Evolutionary conservation across 2,113 vertebrate genomes (phyloP), one percentile per base, ranked within the genome.

Genomic region (Agelaius tricolor): DNA sequence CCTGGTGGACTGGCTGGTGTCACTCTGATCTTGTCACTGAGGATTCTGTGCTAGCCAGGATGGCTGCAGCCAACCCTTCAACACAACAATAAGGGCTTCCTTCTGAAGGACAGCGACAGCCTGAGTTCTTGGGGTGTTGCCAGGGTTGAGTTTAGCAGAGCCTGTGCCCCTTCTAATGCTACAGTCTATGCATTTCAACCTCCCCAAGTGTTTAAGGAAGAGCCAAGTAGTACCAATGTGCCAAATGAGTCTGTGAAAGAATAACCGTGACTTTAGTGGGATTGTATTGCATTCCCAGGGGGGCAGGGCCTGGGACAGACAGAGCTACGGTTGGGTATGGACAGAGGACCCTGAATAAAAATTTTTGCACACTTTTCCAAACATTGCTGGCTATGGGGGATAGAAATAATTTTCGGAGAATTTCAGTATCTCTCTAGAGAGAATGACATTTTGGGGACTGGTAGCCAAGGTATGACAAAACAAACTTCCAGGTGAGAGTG

Each of bases 191-290:
- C 82, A 58, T 93, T 95, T 95, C 89, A 90, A 24, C 81, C 78
- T 91, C 39, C 62, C 73, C 31, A 6, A 26, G 26, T 17, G 81
- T 78, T 80, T 82, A 24, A 66, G 10, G 15, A 84, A 72, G 87
- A 96, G 72, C 94, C 84, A 57, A 22, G 52, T 52, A 62, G 37
- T 79, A 20, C 63, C 68, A 19, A 87, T 43, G 97, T 97, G 97
- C 97, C 96, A 97, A 97, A 96, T 5, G 47, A 66, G 73, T 83
- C 69, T 61, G 79, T 92, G 93, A 92, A 82, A 89, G 72, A 76
- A 13, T 71, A 71, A 14, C 79, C 11, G 1, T 24, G 73, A n/a
- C 52, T 91, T 89, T 10, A 78, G 82, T 73, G 79, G 84, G 91
- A 26, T 89, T 88, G 69, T 41, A 17, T 11, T 58, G 41, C 47